Percentiles rank a stretch among this genome's conserved stretches.
Evolutionary conservation across 2,797 vertebrate species (phyloP).

Genomic region (Gila robusta): DNA sequence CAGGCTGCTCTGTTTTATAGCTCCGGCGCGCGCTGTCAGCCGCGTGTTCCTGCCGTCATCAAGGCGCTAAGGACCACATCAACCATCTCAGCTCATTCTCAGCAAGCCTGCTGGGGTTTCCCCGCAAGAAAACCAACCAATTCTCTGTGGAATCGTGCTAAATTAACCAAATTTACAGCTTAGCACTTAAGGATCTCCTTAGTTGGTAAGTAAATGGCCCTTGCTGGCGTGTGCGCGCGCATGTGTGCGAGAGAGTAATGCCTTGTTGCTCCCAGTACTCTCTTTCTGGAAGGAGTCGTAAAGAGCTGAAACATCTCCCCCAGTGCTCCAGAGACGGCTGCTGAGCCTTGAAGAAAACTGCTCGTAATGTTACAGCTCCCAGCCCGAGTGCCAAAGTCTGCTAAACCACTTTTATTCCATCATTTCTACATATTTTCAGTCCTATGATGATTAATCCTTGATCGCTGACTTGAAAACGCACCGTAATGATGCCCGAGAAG

Average conservation of each 20-base stretch:
- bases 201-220: constrained; percentile 80
- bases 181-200: constrained; percentile 81
- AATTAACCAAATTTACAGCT: constrained; percentile 86
- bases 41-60: constrained; percentile 74
- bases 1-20: constrained; percentile 52
- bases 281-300: constrained; percentile 71
- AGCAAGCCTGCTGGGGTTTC: constrained; percentile 78
- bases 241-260: constrained; percentile 53
- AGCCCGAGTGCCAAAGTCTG: constrained; percentile 69
- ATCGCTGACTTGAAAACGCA: neutral
- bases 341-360: constrained; percentile 72
- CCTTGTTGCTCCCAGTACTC: constrained; percentile 67
- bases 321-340: constrained; percentile 70
- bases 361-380: constrained; percentile 74
- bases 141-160: constrained; percentile 80
- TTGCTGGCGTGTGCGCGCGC: constrained; percentile 48
- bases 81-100: constrained; percentile 78
- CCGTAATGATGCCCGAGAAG: neutral
- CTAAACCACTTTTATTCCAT: constrained; percentile 66
- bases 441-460: constrained; percentile 66
- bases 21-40: constrained; percentile 67
- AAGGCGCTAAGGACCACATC: constrained; percentile 75
- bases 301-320: constrained; percentile 68
- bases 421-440: constrained; percentile 66
- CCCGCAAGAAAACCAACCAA: constrained; percentile 77